Evolutionary conservation across 2,797 vertebrate species (phyloP).

Genomic region (Pseudopleuronectes americanus): DNA sequence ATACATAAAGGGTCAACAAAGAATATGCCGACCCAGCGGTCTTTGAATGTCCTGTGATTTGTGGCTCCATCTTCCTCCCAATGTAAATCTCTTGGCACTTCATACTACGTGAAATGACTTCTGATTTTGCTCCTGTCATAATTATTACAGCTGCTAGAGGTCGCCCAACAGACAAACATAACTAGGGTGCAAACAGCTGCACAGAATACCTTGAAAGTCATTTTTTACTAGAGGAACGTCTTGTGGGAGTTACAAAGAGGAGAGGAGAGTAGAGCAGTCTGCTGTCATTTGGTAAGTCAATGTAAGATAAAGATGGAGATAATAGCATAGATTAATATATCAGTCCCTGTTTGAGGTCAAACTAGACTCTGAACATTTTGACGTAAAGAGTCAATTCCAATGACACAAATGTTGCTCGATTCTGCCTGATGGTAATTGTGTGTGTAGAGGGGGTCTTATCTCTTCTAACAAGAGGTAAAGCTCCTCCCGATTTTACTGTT

Average conservation of each 20-base stretch:
- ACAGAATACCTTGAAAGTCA: not conserved
- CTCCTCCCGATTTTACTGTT: slow-evolving; percentile 1
- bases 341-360: not conserved
- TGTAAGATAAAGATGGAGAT: not conserved
- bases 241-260: not conserved
- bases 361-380: not conserved
- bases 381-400: not conserved
- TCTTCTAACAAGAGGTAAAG: not conserved
- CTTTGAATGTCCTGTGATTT: too few species aligned
- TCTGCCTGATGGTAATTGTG: not conserved
- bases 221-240: slow-evolving; percentile 3
- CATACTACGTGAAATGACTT: too few species aligned
- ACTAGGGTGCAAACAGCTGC: too few species aligned
- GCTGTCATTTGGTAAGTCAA: not conserved
- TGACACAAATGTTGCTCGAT: not conserved
- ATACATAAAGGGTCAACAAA: too few species aligned
- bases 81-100: too few species aligned
- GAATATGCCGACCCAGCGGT: too few species aligned
- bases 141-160: too few species aligned
- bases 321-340: not conserved
- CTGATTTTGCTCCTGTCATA: too few species aligned
- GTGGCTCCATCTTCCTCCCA: too few species aligned
- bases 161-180: too few species aligned
- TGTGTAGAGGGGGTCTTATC: not conserved
- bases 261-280: too few species aligned